phyloP scores from a whole-genome alignment of 2,113 vertebrate species.

The Hydrolagus affinis region DNA sequence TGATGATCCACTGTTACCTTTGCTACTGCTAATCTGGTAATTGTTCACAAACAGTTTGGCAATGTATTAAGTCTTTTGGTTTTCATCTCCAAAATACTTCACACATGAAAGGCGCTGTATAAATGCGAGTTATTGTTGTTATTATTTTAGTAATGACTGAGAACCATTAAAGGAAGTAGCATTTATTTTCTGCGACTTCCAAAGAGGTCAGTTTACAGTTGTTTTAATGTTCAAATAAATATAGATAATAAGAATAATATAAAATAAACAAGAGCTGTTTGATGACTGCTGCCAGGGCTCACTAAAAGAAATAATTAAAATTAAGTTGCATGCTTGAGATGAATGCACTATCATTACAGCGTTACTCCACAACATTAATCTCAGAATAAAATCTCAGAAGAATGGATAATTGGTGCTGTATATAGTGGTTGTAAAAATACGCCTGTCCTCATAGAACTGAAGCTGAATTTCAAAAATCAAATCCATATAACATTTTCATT shows the following conservation, averaged over 20 bases:
- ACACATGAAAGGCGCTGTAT: too few species aligned
- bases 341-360: not conserved
- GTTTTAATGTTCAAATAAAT: not conserved
- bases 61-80: not conserved
- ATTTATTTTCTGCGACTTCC: not conserved
- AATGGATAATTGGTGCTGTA: not conserved
- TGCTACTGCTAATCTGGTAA: not conserved
- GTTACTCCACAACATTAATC: not conserved
- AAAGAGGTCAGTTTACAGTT: not conserved
- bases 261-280: not conserved
- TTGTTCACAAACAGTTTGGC: not conserved
- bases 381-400: not conserved
- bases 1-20: slow-evolving; percentile 1
- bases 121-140: too few species aligned
- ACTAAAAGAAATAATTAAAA: not conserved
- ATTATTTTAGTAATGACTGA: not conserved
- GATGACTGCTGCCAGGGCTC: not conserved
- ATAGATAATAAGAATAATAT: too few species aligned
- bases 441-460: too few species aligned
- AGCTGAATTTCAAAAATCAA: not conserved
- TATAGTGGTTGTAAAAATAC: not conserved
- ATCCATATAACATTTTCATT: not conserved
- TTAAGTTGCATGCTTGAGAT: not conserved
- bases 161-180: not conserved
- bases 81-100: not conserved